Evolutionary conservation across 2,113 vertebrate species (phyloP), one percentile per base, ranked within the genome.

Genomic region (Calcarius ornatus): DNA sequence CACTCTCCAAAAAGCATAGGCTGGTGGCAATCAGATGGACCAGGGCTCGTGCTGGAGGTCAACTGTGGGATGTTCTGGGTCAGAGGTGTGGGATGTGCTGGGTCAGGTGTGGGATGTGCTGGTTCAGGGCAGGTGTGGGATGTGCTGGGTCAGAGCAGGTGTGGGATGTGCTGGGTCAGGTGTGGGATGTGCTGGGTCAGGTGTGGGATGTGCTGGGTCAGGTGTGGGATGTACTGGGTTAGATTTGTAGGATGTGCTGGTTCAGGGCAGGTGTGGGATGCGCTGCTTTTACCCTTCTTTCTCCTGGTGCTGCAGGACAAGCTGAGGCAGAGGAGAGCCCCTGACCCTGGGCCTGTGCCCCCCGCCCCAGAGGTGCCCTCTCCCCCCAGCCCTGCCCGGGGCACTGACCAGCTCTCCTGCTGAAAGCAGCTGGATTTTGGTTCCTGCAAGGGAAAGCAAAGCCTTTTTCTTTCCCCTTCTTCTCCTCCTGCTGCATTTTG

Each of bases 401-500:
- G 31, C 56, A 24, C 9, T 4, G 54, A 25, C 75, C 83, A 54
- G n/a, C 64, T 30, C 73, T 63, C 43, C 69, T 33, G 2, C 65
- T 51, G 72, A 63, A 92, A 91, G 60, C 65, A 40, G 76, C 8
- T 60, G 40, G 47, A 50, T 78, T 88, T 80, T 37, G 15, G 48
- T 25, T 93, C 48, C 68, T 57, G 48, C 20, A n/a, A 83, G 38
- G 76, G 15, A 85, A 76, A 85, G 35, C 48, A 63, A 68, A 87
- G 19, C 33, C 42, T 88, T 69, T 82, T 76, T 59, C 28, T 31
- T 35, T 19, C 12, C 17, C 17, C 66, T 77, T 82, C 95, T 94
- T 42, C 91, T 92, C 4, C 83, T 95, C 5, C 69, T 88, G 50
- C 92, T 96, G 95, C 94, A 93, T 96, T 94, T 96, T 94, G 96